These are phyloP conservation scores for Lasioglossum villosulum DNA, from an alignment of 2,888 invertebrate genomes.

Conservation along the genomic window DNA sequence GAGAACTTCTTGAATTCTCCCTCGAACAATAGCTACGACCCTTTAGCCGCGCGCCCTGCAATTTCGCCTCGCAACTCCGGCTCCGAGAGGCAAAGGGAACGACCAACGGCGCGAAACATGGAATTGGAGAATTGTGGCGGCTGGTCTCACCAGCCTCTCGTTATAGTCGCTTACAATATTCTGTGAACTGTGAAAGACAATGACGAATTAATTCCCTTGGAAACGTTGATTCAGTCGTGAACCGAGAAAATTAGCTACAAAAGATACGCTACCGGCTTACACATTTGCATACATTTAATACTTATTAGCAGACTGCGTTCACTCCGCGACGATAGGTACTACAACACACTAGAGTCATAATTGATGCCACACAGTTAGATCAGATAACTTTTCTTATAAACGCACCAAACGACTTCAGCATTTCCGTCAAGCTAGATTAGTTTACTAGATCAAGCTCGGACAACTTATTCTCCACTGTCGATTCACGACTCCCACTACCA, in stretches of 20 bases:
- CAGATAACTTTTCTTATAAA: no score
- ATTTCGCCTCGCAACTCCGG: conserved; percentile 37
- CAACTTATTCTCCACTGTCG: no score
- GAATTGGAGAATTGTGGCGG: conserved; percentile 6
- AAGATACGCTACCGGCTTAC: neutral
- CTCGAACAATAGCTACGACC: conserved; percentile 42
- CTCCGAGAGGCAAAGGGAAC: neutral
- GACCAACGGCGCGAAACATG: conserved; percentile 18
- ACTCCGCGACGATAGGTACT: no score
- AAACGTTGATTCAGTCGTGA: neutral
- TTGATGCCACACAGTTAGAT: no score
- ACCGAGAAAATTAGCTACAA: no score
- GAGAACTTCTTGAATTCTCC: conserved; percentile 46
- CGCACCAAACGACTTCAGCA: no score
- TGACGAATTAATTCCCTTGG: neutral
- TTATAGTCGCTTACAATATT: conserved; percentile 13
- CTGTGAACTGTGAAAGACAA: conserved; percentile 15
- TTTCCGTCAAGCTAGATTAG: no score
- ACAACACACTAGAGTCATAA: no score
- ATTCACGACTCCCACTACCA: no score
- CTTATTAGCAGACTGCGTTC: no score
- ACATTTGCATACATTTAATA: no score
- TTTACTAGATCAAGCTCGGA: no score
- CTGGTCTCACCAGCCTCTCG: conserved; percentile 26
- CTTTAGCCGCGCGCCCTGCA: conserved; percentile 24